Evolutionary conservation across 2,797 vertebrate genomes (phyloP).

Genomic region (Arremon brunneinucha): DNA sequence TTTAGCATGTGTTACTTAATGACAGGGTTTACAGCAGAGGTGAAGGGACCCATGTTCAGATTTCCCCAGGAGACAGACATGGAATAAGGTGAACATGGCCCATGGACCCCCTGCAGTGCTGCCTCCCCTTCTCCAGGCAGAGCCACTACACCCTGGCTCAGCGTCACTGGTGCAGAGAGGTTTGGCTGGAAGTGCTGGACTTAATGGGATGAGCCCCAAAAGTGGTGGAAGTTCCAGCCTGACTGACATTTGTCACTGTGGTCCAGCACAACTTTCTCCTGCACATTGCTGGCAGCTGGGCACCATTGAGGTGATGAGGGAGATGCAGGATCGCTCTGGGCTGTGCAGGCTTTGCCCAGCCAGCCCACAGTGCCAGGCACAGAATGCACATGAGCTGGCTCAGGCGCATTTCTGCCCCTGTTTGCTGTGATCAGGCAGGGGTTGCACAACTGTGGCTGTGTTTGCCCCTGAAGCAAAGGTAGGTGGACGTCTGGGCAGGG

Average conservation of each 20-base stretch:
- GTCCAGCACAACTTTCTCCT: neutral
- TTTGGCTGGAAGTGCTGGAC: neutral
- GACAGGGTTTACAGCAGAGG: neutral
- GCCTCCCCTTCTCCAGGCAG: neutral
- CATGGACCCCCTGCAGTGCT: neutral
- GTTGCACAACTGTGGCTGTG: constrained; percentile 21
- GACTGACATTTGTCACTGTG: neutral
- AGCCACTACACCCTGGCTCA: neutral
- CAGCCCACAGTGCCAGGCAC: rapidly evolving
- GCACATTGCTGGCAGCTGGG: rapidly evolving
- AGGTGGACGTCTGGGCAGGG: neutral
- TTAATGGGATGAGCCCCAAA: neutral
- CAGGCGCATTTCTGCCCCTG: neutral
- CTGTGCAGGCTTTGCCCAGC: neutral
- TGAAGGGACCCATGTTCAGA: neutral
- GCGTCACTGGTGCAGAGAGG: rapidly evolving
- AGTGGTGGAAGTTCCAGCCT: rapidly evolving
- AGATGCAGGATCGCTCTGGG: neutral
- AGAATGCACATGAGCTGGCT: neutral
- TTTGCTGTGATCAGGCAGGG: neutral
- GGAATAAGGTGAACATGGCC: rapidly evolving
- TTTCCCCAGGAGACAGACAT: neutral
- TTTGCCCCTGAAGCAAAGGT: constrained; percentile 48
- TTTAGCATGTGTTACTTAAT: neutral
- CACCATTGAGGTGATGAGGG: rapidly evolving